These are phyloP conservation scores for Paramacrobiotus metropolitanus DNA, from an alignment of 1,140 invertebrate species.

Conservation along the genomic window DNA sequence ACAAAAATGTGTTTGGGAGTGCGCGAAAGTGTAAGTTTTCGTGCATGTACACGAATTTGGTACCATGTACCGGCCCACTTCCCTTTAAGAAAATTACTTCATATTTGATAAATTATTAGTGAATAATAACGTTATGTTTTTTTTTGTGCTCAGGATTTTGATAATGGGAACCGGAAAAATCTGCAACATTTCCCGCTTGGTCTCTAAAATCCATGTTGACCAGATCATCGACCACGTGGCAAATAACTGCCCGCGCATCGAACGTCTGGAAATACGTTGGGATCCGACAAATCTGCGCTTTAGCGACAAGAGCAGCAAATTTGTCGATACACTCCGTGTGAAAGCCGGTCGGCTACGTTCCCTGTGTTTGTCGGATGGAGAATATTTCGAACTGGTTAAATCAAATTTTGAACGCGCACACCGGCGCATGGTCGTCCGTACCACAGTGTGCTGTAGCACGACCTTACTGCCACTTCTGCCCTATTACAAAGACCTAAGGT, in stretches of 20 bases:
- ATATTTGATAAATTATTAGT: no score
- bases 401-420: conserved; percentile 97
- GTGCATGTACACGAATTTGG: no score
- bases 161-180: conserved; percentile 95
- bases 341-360: conserved; percentile 62
- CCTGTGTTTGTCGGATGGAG: conserved; percentile 73
- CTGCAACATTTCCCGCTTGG: conserved; percentile 23
- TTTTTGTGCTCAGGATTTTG: conserved; percentile 67
- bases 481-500: conserved; percentile 80
- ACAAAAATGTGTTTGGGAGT: no score
- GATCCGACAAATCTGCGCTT: conserved; percentile 92
- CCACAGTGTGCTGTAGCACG: conserved; percentile 70
- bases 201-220: conserved; percentile 49
- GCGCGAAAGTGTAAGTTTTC: no score
- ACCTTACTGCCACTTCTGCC: conserved; percentile 69
- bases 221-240: conserved; percentile 92
- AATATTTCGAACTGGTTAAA: conserved; percentile 96
- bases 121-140: no score
- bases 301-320: conserved; percentile 95
- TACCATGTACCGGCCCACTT: no score
- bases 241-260: conserved; percentile 61
- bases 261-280: conserved; percentile 83
- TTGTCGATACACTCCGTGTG: conserved; percentile 64
- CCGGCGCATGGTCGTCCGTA: conserved; percentile 75
- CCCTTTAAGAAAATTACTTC: no score